A percentile compares a stretch with the other conserved stretches of the same genome.
These are phyloP conservation scores for Chroicocephalus ridibundus DNA, from an alignment of 2,113 vertebrate species.

Conservation along the genomic window DNA sequence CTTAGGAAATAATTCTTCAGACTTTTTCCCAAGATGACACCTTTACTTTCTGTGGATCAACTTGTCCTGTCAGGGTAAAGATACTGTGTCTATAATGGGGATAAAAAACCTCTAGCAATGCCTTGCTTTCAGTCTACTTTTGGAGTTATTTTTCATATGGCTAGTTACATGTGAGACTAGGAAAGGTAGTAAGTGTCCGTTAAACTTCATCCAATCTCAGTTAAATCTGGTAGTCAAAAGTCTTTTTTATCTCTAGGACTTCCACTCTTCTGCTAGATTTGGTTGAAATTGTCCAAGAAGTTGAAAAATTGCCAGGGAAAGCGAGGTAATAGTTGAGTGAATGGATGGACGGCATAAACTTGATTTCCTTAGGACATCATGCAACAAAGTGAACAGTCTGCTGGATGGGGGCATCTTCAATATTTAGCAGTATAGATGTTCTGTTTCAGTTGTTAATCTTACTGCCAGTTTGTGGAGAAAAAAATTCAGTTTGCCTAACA, in stretches of 20 bases:
- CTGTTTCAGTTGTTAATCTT: constrained; percentile 1
- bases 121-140: not conserved
- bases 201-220: not conserved
- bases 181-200: not conserved
- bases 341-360: not conserved
- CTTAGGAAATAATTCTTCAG: not conserved
- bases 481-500: not conserved
- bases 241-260: not conserved
- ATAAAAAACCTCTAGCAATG: not conserved
- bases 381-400: not conserved
- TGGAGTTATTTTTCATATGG: not conserved
- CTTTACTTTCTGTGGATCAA: not conserved
- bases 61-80: not conserved
- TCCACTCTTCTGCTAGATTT: not conserved
- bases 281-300: not conserved
- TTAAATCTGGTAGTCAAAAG: not conserved
- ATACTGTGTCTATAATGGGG: not conserved
- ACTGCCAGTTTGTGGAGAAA: not conserved
- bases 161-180: not conserved
- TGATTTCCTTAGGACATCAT: not conserved
- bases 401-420: not conserved
- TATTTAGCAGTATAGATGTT: not conserved
- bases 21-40: not conserved
- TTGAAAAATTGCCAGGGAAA: not conserved
- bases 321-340: not conserved